Conservation (phyloP, 2,113 vertebrate species). For the Balaenoptera acutorostrata region DNA sequence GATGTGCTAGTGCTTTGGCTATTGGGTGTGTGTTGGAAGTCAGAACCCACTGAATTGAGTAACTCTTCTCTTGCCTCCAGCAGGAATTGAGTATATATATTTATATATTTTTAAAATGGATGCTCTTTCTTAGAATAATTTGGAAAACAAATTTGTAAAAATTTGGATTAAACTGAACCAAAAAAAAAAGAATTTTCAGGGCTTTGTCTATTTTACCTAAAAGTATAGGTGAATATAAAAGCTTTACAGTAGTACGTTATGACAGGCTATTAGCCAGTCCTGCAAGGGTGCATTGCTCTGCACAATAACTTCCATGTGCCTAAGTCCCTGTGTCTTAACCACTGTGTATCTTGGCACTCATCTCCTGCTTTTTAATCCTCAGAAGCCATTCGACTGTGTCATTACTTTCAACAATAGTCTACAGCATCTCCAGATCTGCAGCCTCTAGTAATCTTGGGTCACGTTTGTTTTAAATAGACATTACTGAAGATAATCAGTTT, state of each 20-base stretch:
- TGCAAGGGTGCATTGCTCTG: accelerated
- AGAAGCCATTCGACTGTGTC: background rate
- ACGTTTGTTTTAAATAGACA: background rate
- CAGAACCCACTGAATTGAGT: background rate
- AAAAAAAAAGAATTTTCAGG: background rate
- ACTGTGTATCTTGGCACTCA: background rate
- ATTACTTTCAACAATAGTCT: background rate
- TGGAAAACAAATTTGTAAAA: conserved; percentile 19
- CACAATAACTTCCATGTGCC: background rate
- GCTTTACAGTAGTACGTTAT: background rate
- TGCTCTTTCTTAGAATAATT: background rate
- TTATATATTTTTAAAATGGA: background rate
- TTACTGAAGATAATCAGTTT: conserved; percentile 24
- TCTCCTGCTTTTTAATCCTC: background rate
- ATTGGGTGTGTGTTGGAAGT: background rate
- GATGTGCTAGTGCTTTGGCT: background rate
- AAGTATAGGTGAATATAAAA: background rate
- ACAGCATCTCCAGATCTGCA: background rate
- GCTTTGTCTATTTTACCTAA: background rate
- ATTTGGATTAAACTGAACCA: background rate
- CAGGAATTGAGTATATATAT: background rate
- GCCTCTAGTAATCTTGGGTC: conserved; percentile 2
- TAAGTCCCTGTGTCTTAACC: background rate
- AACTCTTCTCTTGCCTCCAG: background rate
- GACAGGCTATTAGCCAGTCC: background rate